Evolutionary conservation across 2,888 invertebrate genomes (phyloP).

Genomic region (Spodoptera picta): DNA sequence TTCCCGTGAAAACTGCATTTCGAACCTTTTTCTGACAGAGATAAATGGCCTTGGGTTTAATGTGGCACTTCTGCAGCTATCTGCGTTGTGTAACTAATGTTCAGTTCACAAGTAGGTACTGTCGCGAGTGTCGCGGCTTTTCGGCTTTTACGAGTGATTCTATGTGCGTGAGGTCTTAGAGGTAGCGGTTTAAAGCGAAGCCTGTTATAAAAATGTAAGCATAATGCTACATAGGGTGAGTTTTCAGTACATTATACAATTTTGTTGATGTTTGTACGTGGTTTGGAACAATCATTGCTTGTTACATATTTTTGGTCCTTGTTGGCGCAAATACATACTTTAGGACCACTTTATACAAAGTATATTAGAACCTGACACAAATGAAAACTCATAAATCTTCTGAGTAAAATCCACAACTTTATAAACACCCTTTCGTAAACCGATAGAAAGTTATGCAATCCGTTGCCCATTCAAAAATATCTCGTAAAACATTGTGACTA

Average conservation of each 20-base stretch:
- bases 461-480: neutral
- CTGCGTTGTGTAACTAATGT: neutral
- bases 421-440: too few species aligned
- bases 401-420: neutral
- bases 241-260: slow-evolving; percentile 39
- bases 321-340: neutral
- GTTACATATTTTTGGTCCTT: neutral
- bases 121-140: slow-evolving; percentile 47
- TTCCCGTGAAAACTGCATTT: too few species aligned
- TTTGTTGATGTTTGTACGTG: slow-evolving; percentile 28
- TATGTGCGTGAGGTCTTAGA: slow-evolving; percentile 49
- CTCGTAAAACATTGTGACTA: slow-evolving; percentile 3
- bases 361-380: neutral
- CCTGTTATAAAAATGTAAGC: slow-evolving; percentile 43
- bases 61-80: slow-evolving; percentile 13
- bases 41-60: too few species aligned
- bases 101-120: slow-evolving; percentile 39
- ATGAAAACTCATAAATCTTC: neutral
- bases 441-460: neutral
- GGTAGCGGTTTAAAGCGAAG: slow-evolving; percentile 39
- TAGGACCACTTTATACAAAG: too few species aligned
- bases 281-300: slow-evolving; percentile 10
- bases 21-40: too few species aligned
- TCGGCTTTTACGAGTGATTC: slow-evolving; percentile 53
- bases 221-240: slow-evolving; percentile 21